phyloP scores from a whole-genome alignment of 2,888 invertebrate species.

The Caenorhabditis sulstoni region DNA sequence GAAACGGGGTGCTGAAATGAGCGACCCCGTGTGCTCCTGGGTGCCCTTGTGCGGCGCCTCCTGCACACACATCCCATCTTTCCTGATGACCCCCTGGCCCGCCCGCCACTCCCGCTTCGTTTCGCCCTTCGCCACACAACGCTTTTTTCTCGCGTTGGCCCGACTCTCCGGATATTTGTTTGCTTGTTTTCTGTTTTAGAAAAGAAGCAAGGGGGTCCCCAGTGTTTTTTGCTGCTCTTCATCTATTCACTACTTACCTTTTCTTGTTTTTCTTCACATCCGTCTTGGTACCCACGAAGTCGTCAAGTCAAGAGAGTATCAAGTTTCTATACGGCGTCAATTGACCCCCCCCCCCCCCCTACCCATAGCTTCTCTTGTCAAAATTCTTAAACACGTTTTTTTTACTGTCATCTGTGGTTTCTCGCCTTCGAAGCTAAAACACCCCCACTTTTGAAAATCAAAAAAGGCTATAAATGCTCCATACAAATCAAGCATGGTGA shows the following conservation, averaged over 20 bases:
- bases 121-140: neutral
- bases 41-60: constrained; percentile 10
- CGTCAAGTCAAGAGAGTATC: constrained; percentile 40
- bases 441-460: constrained; percentile 1
- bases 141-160: neutral
- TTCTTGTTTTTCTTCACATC: constrained; percentile 26
- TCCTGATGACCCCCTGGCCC: constrained; percentile 23
- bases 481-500: neutral
- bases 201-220: constrained; percentile 16
- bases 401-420: neutral
- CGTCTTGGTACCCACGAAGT: constrained; percentile 15
- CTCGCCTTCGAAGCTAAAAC: neutral
- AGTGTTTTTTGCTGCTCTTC: constrained; percentile 17
- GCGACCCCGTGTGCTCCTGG: constrained; percentile 21
- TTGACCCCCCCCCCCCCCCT: neutral
- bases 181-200: constrained; percentile 30
- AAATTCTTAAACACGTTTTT: neutral
- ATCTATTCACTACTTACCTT: constrained; percentile 47
- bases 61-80: constrained; percentile 15
- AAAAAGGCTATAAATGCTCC: neutral
- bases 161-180: constrained; percentile 46
- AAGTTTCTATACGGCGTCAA: constrained; percentile 36
- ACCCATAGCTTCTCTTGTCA: neutral
- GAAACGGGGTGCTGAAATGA: constrained; percentile 30
- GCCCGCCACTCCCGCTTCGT: neutral